These are phyloP conservation scores for Cheilosia variabilis DNA, from an alignment of 2,888 invertebrate genomes.

Conservation along the genomic window DNA sequence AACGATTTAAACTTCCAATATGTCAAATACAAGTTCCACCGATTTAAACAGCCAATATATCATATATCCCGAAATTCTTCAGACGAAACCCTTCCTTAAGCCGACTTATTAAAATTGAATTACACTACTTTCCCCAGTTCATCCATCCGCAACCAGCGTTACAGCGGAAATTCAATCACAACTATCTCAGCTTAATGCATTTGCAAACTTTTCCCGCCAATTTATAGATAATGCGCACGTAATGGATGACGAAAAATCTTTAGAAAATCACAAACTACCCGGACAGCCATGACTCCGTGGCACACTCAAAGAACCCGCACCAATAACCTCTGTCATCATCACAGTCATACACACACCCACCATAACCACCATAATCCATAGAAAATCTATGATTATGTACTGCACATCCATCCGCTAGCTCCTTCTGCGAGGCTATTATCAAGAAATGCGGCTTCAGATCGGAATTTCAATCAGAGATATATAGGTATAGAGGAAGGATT, in stretches of 20 bases:
- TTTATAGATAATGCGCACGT: constrained; percentile 1
- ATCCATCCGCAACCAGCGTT: neutral
- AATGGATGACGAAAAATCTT: constrained; percentile 23
- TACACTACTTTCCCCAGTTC: neutral
- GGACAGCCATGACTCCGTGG: constrained; percentile 3
- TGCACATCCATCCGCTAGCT: constrained; percentile 21
- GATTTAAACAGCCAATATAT: neutral
- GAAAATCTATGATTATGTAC: constrained; percentile 73
- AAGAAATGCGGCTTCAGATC: constrained; percentile 68
- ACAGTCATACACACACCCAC: constrained; percentile 17
- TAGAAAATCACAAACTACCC: neutral
- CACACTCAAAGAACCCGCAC: constrained; percentile 15
- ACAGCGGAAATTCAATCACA: constrained; percentile 1
- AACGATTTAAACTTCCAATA: neutral
- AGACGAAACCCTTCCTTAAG: neutral
- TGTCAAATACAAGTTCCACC: too few species aligned
- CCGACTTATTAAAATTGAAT: neutral
- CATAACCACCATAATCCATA: constrained; percentile 57
- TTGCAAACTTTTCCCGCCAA: neutral
- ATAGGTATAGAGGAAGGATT: constrained; percentile 48
- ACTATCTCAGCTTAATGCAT: neutral
- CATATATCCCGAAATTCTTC: neutral
- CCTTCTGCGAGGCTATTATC: constrained; percentile 64
- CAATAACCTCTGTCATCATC: constrained; percentile 55
- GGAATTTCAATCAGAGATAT: constrained; percentile 73